These are phyloP conservation scores for Anguilla pacifica DNA, from an alignment of 2,797 vertebrate genomes.

Conservation along the genomic window DNA sequence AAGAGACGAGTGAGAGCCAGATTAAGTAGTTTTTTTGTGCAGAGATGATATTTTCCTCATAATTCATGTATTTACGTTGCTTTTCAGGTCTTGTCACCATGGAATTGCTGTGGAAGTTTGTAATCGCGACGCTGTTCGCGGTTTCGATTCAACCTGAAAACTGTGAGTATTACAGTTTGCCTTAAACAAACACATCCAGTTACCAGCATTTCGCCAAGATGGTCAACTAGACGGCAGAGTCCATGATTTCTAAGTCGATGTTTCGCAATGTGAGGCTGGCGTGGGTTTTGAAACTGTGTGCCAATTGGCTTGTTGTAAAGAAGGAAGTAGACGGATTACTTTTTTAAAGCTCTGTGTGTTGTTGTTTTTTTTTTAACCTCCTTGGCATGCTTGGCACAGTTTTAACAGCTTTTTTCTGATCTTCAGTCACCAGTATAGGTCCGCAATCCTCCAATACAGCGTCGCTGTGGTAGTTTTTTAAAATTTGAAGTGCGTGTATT, in stretches of 20 bases:
- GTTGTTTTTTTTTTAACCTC: background rate
- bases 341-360: background rate
- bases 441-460: background rate
- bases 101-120: constrained; percentile 55
- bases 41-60: background rate
- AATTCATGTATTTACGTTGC: constrained; percentile 42
- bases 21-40: background rate
- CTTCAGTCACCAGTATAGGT: background rate
- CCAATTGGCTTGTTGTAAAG: background rate
- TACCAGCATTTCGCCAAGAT: constrained; percentile 38
- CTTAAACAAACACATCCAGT: constrained; percentile 45
- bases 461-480: background rate
- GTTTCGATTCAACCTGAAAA: constrained; percentile 47
- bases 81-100: constrained; percentile 67
- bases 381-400: background rate
- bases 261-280: constrained; percentile 22
- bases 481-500: background rate
- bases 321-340: background rate
- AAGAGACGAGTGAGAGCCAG: background rate
- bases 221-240: constrained; percentile 32
- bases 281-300: constrained; percentile 12
- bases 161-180: constrained; percentile 58
- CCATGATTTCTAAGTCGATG: no score
- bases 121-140: constrained; percentile 54
- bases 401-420: background rate